Evolutionary conservation across 2,113 vertebrate species (phyloP), one percentile per base, ranked within the genome.

Genomic region (Pygoscelis adeliae): DNA sequence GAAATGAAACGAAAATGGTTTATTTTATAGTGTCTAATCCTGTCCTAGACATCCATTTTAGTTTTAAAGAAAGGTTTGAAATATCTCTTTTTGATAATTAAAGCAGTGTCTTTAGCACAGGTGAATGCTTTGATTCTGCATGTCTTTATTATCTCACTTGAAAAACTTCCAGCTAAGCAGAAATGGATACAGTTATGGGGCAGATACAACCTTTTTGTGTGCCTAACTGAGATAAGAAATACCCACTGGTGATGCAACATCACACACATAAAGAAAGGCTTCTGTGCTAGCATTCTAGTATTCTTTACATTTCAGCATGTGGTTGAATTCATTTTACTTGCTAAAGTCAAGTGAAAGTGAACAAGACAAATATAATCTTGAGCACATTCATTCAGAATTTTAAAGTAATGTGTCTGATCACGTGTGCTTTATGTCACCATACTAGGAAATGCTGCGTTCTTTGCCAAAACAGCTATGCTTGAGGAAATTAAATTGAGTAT

Each of bases 361-460:
- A 42, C 7, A 62, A 82, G 22, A 50, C 46, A 70, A 73, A 38
- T 32, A 38, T 32, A 55, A 40, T n/a, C 9, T 36, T 34, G 29
- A 71, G 13, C 13, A 59, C 4, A 14, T 52, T 86, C 15, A 46
- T 73, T 56, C 30, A 83, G 53, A 65, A 71, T 63, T 82, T 56
- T 76, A 71, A 85, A 85, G 5, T 16, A 40, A 21, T 9, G 8
- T 67, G 11, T 42, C 25, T 6, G 3, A 55, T 52, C 40, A 42
- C 0, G 0, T 34, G 27, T 86, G 16, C 6, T 67, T 84, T 73
- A 36, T 17, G 15, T 74, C 34, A 62, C 21, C 2, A 3, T 42
- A 15, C 10, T 23, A 49, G 8, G 13, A 84, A 78, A 62, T 27
- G 3, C 5, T 38, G 29, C 0, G 0, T 26, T 52, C 23, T 70